Base-by-base conservation (phyloP, 2,113 vertebrate species). In the Xenopus borealis region DNA sequence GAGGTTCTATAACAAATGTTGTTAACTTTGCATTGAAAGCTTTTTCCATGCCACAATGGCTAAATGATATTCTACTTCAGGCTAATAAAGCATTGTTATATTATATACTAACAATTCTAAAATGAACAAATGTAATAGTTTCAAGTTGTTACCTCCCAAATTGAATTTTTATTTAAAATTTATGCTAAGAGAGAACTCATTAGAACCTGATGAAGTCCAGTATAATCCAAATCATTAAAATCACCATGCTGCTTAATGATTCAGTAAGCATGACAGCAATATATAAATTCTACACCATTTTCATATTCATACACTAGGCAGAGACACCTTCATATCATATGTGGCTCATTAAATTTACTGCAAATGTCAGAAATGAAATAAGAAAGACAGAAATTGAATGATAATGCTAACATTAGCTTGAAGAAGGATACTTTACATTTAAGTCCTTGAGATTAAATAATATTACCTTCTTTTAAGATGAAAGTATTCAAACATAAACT, bases 301-400 rank as follows among this genome's bases (percentile, higher is more conserved):
- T 92, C 88, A 89, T 89, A 88, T 89, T 90, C 91, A 87, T 91
- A 92, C 88, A 89, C 86, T 86, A 89, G 87, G 84, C 86, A 89
- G 86, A 92, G 90, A 89, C 88, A 90, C 90, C 88, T 88, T 88
- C 89, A 89, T 89, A 91, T 92, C 86, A 89, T 92, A 92, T 88
- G 91, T 92, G 91, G 91, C 90, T 92, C 91, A 92, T 92, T 92
- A 92, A 92, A 92, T 92, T 92, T 91, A 92, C 91, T 90, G 91
- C 91, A 89, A 91, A 91, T 91, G 91, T 92, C 91, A 92, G 88
- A 89, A 88, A 91, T 91, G 89, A 92, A 92, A 92, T 92, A 92
- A 92, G 87, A 88, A 87, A 86, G 83, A 90, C 91, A 90, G 91
- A 92, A 91, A 87, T 89, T 89, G 88, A 91, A 86, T 91, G 86